phyloP scores from a whole-genome alignment of 2,888 invertebrate genomes.

The Cylloceria caligata region DNA sequence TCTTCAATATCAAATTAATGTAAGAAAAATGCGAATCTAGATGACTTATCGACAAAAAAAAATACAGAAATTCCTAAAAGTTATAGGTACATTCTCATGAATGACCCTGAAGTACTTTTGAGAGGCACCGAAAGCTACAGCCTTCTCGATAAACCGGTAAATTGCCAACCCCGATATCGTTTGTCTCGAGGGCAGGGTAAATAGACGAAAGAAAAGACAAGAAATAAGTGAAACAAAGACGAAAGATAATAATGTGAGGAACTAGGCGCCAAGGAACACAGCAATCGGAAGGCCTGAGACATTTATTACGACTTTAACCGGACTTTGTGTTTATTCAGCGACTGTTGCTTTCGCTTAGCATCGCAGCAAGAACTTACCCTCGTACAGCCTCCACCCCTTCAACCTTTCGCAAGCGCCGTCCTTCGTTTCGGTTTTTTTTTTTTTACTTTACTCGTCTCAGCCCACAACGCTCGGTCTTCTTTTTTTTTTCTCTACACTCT shows the following conservation, averaged over 20 bases:
- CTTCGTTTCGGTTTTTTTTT: slow-evolving; percentile 44
- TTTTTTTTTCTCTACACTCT: slow-evolving; percentile 51
- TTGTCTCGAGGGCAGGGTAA: slow-evolving; percentile 65
- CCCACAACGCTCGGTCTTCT: slow-evolving; percentile 51
- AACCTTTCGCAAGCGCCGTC: slow-evolving; percentile 41
- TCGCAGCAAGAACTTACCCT: slow-evolving; percentile 44
- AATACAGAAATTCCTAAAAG: background rate
- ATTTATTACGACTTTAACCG: slow-evolving; percentile 84
- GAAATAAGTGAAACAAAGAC: slow-evolving; percentile 51
- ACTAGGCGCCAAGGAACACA: slow-evolving; percentile 69
- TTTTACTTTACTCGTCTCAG: slow-evolving; percentile 43
- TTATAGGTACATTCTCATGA: background rate
- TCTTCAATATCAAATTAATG: background rate
- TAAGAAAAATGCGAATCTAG: too few relatives aligned
- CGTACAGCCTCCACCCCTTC: slow-evolving; percentile 41
- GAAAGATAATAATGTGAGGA: slow-evolving; percentile 39
- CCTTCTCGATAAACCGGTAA: slow-evolving; percentile 79
- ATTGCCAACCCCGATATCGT: slow-evolving; percentile 79
- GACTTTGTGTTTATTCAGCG: slow-evolving; percentile 84
- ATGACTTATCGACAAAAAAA: too few relatives aligned
- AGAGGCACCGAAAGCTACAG: slow-evolving; percentile 34
- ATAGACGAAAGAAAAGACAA: slow-evolving; percentile 49
- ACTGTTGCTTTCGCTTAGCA: slow-evolving; percentile 80
- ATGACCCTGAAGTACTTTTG: slow-evolving; percentile 12
- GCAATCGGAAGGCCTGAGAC: slow-evolving; percentile 80